phyloP scores from a whole-genome alignment of 2,797 vertebrate species.

The Trichosurus vulpecula region DNA sequence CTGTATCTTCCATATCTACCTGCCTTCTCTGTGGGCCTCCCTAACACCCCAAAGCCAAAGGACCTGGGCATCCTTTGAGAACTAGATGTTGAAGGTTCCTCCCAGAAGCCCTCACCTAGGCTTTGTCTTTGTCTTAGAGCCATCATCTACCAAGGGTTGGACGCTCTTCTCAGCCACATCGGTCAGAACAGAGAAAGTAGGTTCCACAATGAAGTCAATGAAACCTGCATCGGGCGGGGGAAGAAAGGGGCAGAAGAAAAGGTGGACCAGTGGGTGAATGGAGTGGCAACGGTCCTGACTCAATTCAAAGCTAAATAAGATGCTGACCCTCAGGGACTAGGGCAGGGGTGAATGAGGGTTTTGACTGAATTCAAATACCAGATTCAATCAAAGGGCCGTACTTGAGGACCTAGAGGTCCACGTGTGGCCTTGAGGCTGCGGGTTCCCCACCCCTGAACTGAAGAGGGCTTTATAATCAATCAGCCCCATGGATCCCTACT shows the following conservation, averaged over 20 bases:
- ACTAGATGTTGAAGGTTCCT: neutral
- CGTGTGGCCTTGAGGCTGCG: no score
- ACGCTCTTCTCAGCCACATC: slow-evolving; percentile 95
- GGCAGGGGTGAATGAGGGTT: no score
- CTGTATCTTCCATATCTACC: neutral
- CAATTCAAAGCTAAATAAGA: neutral
- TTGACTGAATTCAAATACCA: no score
- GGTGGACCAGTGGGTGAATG: neutral
- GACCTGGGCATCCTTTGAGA: neutral
- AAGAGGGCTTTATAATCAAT: neutral
- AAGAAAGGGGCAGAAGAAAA: neutral
- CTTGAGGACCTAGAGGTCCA: no score
- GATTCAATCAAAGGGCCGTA: no score
- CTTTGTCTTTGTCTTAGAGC: slow-evolving; percentile 83
- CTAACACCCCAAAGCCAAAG: neutral
- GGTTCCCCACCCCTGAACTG: neutral
- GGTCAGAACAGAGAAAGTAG: slow-evolving; percentile 94
- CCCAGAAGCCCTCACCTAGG: slow-evolving; percentile 79
- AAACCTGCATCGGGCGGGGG: slow-evolving; percentile 86
- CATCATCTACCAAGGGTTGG: slow-evolving; percentile 90
- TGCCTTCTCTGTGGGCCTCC: neutral
- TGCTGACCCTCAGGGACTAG: neutral
- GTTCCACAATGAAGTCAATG: slow-evolving; percentile 96
- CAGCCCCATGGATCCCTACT: slow-evolving; percentile 1
- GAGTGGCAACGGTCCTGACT: fast-evolving